Evolutionary conservation across 2,113 vertebrate genomes (phyloP), one percentile per base, ranked within the genome.

Genomic region (Thinocorus orbignyianus): DNA sequence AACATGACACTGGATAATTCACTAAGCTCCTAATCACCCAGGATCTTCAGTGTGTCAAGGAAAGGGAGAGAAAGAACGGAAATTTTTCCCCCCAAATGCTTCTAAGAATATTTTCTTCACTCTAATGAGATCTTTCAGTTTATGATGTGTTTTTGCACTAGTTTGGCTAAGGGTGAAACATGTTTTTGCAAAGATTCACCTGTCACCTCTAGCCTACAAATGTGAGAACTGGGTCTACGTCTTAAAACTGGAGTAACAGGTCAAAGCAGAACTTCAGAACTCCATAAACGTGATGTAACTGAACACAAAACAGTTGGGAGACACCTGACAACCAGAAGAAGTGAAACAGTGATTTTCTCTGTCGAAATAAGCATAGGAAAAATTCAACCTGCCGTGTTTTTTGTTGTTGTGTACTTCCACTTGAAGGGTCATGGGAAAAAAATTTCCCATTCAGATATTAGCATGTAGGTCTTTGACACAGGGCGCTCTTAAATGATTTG

Each of bases 211-310:
- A 76, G 17, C 18, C 13, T 74, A n/a, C 4, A 6, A 35, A 51
- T 3, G 3, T 8, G 23, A n/a, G 41, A 70, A n/a, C 11, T 2
- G 17, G 65, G 19, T 37, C 26, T 9, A 4, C 31, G 4, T 4
- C 5, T 48, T 33, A 68, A 48, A 92, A 26, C 30, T 65, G 85
- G 28, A 54, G 39, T 60, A 83, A 57, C 23, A 87, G 57, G 78
- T 79, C 51, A 37, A 86, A 69, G 69, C 61, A 22, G 88, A 66
- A 44, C 79, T 91, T 94, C n/a, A 81, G 35, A 62, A 52, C 84
- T 93, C 68, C n/a, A 18, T 10, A 60, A 5, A 14, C 31, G 5
- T 58, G 79, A 39, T 46, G 26, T 71, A 87, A 64, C 33, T 41
- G 25, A 60, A 49, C 76, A 70, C 25, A 58, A 84, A 73, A 68